Evolutionary conservation across 2,113 vertebrate species (phyloP), one percentile per base, ranked within the genome.

Genomic region (Dermatemys mawii): DNA sequence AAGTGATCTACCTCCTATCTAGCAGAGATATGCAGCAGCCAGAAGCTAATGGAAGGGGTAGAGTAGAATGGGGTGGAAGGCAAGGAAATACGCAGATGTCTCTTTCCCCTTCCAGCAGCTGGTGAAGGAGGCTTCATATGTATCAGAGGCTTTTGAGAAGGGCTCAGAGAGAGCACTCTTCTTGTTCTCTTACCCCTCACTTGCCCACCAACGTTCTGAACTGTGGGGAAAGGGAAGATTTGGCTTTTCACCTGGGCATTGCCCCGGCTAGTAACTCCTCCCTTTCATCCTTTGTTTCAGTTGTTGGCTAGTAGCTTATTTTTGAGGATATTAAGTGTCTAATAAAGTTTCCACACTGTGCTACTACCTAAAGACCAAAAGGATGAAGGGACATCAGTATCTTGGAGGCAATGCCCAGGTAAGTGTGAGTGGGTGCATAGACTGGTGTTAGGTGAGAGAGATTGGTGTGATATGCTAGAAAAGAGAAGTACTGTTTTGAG

Each of bases 221-320:
- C 29, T 16, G 2, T 35, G 57, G 29, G 57, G 57, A 29, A 12
- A 60, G 57, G 57, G 13, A 35, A 32, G 57, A 13, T 35, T 60
- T 60, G 27, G 57, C 29, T 32, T 32, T 60, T 35, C 29, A 60
- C 57, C 29, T 35, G 57, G 26, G 27, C 13, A 35, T 60, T 60
- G 57, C 57, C 57, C 14, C 6, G 57, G 32, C 29, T 6, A 60
- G 29, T 60, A 60, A 60, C 32, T 60, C 29, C 14, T 8, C 83
- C 41, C 17, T 0, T 0, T 46, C 35, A 48, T 84, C 10, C 2
- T 90, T 38, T 1, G 0, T 73, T 29, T 12, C 22, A 80, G 4
- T n/a, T 51, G 13, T 38, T 63, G 73, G 22, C 29, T 88, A 78
- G 81, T 91, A 3, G 29, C 81, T 93, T 84, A 9, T 14, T 90